Conservation (phyloP, 2,113 vertebrate genomes). For the Rhipidura dahli region DNA sequence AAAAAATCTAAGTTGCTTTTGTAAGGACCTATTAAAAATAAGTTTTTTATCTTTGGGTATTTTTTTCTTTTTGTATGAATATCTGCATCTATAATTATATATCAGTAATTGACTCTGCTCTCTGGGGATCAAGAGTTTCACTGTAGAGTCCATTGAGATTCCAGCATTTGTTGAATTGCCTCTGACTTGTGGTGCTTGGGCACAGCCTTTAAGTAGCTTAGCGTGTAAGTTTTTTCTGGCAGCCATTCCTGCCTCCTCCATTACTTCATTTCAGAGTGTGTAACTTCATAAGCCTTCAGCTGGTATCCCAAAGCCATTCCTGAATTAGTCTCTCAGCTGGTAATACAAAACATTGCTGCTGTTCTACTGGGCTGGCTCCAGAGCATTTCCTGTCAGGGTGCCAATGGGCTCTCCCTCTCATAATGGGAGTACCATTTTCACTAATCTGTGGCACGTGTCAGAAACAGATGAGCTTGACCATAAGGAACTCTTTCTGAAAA, state of each 20-base stretch:
- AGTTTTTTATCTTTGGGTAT: not conserved
- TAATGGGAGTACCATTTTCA: constrained; percentile 3
- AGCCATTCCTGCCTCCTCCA: constrained; percentile 13
- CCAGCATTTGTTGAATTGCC: not conserved
- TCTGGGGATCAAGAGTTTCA: not conserved
- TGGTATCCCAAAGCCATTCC: constrained; percentile 13
- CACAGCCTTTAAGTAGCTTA: not conserved
- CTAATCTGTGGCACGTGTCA: constrained; percentile 28
- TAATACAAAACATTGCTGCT: not conserved
- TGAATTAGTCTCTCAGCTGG: constrained; percentile 34
- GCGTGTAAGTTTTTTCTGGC: constrained; percentile 49
- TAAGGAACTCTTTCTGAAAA: constrained; percentile 59
- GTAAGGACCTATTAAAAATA: not conserved
- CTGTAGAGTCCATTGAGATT: not conserved
- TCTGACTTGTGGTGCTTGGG: not conserved
- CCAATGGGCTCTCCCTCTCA: constrained; percentile 49
- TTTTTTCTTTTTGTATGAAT: not conserved
- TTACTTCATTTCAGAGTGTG: constrained; percentile 38
- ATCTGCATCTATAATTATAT: not conserved
- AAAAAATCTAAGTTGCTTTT: not conserved
- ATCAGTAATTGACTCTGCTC: not conserved
- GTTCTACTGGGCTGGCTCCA: constrained; percentile 46
- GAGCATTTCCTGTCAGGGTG: constrained; percentile 63
- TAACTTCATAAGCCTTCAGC: constrained; percentile 37
- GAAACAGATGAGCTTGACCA: constrained; percentile 57